phyloP scores from a whole-genome alignment of 1,140 invertebrate species.

The Eubasilissa regina region DNA sequence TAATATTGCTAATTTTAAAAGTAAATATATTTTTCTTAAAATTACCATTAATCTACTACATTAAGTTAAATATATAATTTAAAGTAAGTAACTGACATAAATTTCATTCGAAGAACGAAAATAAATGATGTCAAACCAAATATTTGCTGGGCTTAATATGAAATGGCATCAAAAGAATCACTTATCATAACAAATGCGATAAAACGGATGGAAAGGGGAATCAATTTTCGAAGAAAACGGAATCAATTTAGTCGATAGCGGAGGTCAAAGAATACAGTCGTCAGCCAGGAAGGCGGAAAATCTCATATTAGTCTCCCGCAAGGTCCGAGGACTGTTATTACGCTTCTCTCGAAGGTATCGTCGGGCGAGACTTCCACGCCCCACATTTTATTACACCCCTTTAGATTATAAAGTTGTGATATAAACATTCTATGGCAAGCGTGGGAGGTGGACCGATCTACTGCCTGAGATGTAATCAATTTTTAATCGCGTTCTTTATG shows the following conservation, averaged over 20 bases:
- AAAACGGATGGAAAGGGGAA: constrained; percentile 27
- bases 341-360: constrained; percentile 53
- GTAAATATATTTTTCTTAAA: too few relatives aligned
- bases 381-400: constrained; percentile 57
- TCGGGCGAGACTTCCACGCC: constrained; percentile 49
- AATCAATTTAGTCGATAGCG: constrained; percentile 38
- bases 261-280: constrained; percentile 37
- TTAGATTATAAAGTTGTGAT: constrained; percentile 54
- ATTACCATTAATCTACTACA: too few relatives aligned
- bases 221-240: constrained; percentile 34
- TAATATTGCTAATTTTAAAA: too few relatives aligned
- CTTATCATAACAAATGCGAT: constrained; percentile 37
- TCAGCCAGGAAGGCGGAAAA: constrained; percentile 39
- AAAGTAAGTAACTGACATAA: too few relatives aligned
- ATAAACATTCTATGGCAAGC: constrained; percentile 43
- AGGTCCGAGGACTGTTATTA: constrained; percentile 48
- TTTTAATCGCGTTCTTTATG: constrained; percentile 27
- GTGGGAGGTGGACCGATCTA: neutral
- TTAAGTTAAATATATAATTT: too few relatives aligned
- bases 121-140: neutral
- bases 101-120: neutral
- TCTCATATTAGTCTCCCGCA: constrained; percentile 40
- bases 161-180: constrained; percentile 26
- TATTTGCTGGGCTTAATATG: constrained; percentile 24
- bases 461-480: constrained; percentile 33